These are phyloP conservation scores for Thalassaphorura encarpata DNA, from an alignment of 1,140 invertebrate genomes.

Conservation along the genomic window DNA sequence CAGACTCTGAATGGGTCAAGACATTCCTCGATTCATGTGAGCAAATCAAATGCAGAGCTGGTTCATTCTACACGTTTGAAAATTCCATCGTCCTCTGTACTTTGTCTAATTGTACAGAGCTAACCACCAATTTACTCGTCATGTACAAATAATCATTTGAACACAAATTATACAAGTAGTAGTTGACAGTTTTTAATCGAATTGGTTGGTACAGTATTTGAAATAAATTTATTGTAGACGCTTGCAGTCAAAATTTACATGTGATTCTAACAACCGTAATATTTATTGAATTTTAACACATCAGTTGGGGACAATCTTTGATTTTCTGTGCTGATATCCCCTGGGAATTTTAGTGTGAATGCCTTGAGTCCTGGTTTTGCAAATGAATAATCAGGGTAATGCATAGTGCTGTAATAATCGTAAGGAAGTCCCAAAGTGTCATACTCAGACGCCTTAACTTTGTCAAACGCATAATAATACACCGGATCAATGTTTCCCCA, in stretches of 20 bases:
- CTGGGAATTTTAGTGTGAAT: no score
- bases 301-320: background rate
- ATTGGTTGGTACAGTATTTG: no score
- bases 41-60: background rate
- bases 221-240: no score
- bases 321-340: no score
- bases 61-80: conserved; percentile 10
- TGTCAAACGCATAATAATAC: conserved; percentile 15
- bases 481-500: conserved; percentile 19
- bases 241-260: no score
- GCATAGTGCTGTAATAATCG: conserved; percentile 14
- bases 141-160: no score
- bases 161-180: no score
- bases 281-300: no score
- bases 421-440: conserved; percentile 4
- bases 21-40: background rate
- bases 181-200: no score
- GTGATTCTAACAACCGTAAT: no score
- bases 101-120: conserved; percentile 5
- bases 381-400: conserved; percentile 8
- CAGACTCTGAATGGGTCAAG: background rate
- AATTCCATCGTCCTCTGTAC: conserved; percentile 11
- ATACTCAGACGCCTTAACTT: background rate
- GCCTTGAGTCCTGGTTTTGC: background rate
- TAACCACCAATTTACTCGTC: conserved; percentile 7